Conservation (phyloP, 2,888 invertebrate genomes). For the Alentia gelatinosa region DNA sequence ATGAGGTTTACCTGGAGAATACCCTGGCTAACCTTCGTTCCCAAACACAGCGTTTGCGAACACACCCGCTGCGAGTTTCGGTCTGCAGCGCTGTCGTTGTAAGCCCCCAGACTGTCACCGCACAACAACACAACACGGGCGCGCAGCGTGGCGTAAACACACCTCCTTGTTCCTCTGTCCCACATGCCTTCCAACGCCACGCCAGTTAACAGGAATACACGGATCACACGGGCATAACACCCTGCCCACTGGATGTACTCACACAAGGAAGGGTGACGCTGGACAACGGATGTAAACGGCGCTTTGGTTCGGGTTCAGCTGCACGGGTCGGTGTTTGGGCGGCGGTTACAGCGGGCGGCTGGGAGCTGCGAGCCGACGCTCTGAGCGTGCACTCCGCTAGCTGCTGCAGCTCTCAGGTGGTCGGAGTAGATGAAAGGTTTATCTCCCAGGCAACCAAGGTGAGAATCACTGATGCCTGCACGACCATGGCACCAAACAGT, state of each 20-base stretch:
- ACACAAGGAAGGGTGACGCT: not conserved
- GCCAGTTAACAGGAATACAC: not conserved
- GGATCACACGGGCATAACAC: not conserved
- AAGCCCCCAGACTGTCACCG: not conserved
- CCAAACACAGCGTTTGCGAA: not conserved
- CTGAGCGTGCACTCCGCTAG: too few species aligned
- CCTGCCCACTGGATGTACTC: not conserved
- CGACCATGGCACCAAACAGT: too few species aligned
- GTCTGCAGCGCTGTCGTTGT: not conserved
- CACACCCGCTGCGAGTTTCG: not conserved
- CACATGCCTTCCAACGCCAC: not conserved
- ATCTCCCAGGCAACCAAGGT: not conserved
- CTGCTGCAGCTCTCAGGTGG: too few species aligned
- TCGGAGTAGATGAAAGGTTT: not conserved
- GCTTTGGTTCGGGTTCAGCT: not conserved
- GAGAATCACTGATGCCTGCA: too few species aligned
- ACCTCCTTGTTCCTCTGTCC: too few species aligned
- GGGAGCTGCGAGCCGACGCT: not conserved
- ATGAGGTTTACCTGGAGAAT: too few species aligned
- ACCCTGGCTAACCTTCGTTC: too few species aligned
- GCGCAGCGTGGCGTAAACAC: not conserved
- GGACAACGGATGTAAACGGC: not conserved
- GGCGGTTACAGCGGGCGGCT: not conserved
- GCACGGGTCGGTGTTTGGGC: not conserved
- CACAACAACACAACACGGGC: not conserved